Evolutionary conservation across 2,113 vertebrate genomes (phyloP), one percentile per base, ranked within the genome.

Genomic region (Cyrtonyx montezumae): DNA sequence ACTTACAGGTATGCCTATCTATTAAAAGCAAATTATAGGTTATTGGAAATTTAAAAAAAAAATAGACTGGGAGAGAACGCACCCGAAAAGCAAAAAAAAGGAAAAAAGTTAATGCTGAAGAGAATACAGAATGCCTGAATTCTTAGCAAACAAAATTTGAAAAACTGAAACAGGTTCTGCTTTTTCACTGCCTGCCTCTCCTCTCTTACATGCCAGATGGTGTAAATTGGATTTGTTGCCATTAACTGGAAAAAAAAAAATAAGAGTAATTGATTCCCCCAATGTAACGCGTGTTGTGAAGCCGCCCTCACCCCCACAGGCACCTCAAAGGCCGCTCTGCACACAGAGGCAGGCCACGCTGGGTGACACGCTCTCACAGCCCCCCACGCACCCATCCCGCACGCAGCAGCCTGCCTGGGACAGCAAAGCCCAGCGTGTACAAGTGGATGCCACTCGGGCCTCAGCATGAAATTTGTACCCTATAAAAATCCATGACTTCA

Each of bases 401-500:
- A 71, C 78, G 86, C 69, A 93, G 88, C 40, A 34, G 51, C 61
- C 77, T 62, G 74, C 83, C 79, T 48, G 37, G 68, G 79, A 84
- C 67, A 85, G 71, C 46, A 85, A 85, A 91, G 84, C 91, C 59
- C 17, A 69, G 61, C 73, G 58, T 48, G 46, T 19, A 70, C 43
- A 59, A 78, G 48, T 40, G 85, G 73, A 23, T 28, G 86, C 40
- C 51, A 34, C 30, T 69, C 46, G 63, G 77, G 74, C 43, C 65
- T 68, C 84, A 62, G 43, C 10, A 21, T 30, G 82, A 70, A 91
- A 91, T 93, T 66, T 77, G 87, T 80, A 71, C 85, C 77, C 53
- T 42, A 34, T 56, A 82, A 93, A 95, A 92, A 8, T 36, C n/a
- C 65, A 30, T 76, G 90, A 94, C 91, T 95, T 96, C 94, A 95